Evolutionary conservation across 1,140 invertebrate species (phyloP).

Genomic region (Drosophila burlai): DNA sequence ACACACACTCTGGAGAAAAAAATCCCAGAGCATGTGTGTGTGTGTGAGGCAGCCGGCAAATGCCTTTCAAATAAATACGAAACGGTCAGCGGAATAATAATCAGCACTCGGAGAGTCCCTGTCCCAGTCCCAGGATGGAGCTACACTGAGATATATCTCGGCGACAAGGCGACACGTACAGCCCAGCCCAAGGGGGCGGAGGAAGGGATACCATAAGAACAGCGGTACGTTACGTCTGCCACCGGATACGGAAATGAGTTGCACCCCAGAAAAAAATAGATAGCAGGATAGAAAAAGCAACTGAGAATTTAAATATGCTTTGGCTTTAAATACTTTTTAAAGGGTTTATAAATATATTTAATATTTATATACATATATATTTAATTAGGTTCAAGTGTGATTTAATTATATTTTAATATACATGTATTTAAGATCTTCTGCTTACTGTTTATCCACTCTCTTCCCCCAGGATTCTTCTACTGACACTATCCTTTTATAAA

Average conservation of each 20-base stretch:
- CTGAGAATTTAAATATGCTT: not conserved
- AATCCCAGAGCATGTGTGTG: constrained; percentile 13
- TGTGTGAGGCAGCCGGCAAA: constrained; percentile 57
- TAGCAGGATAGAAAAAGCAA: not conserved
- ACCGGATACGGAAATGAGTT: constrained; percentile 61
- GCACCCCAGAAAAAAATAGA: constrained; percentile 2
- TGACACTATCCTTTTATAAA: too few relatives aligned
- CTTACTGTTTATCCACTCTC: too few relatives aligned
- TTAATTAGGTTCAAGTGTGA: not conserved
- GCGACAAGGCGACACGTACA: constrained; percentile 77
- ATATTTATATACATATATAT: too few relatives aligned
- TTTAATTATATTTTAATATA: not conserved
- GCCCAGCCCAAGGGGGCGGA: constrained; percentile 1
- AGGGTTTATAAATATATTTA: not conserved
- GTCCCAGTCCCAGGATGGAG: constrained; percentile 12
- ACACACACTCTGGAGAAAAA: constrained; percentile 3
- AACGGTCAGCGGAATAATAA: constrained; percentile 83
- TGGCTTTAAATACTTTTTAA: not conserved
- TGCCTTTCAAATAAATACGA: constrained; percentile 84
- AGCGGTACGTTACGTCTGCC: constrained; percentile 57
- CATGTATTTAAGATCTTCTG: too few relatives aligned
- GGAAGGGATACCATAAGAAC: constrained; percentile 27
- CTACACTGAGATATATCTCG: constrained; percentile 37
- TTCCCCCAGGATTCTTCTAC: too few relatives aligned
- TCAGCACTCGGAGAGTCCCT: constrained; percentile 50